Conservation (phyloP, 2,888 invertebrate genomes). For the Oscheius sp. region DNA sequence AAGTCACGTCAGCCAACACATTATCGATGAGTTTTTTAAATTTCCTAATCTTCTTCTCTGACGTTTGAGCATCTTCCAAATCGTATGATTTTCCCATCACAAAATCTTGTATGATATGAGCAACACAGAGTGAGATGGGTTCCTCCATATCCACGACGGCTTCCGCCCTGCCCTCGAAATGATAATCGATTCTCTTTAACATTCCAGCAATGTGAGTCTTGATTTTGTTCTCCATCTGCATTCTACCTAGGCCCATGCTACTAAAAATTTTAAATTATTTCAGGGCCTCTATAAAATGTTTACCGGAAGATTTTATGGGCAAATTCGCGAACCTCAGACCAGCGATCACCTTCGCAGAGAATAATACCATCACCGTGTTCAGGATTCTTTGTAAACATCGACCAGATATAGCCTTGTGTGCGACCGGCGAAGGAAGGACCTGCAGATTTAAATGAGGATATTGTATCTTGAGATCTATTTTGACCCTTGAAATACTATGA, state of each 20-base stretch:
- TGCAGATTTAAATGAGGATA: neutral
- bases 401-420: constrained; percentile 26
- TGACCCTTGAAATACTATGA: too few relatives aligned
- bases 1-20: constrained; percentile 46
- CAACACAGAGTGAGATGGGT: constrained; percentile 60
- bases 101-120: constrained; percentile 69
- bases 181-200: constrained; percentile 29
- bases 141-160: constrained; percentile 51
- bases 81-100: constrained; percentile 64
- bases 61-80: constrained; percentile 60
- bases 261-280: constrained; percentile 12
- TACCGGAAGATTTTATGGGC: constrained; percentile 31
- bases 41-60: constrained; percentile 53
- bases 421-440: constrained; percentile 18
- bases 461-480: neutral
- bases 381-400: constrained; percentile 59
- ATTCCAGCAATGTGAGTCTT: constrained; percentile 35
- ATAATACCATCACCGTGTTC: constrained; percentile 64
- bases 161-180: neutral
- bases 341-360: constrained; percentile 55
- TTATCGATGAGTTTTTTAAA: constrained; percentile 59
- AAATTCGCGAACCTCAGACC: constrained; percentile 44
- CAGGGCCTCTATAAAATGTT: neutral
- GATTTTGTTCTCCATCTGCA: constrained; percentile 40
- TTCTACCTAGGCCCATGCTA: constrained; percentile 31